Base-by-base conservation (phyloP, 1,140 invertebrate genomes). In the Carcinoscorpius rotundicauda region DNA sequence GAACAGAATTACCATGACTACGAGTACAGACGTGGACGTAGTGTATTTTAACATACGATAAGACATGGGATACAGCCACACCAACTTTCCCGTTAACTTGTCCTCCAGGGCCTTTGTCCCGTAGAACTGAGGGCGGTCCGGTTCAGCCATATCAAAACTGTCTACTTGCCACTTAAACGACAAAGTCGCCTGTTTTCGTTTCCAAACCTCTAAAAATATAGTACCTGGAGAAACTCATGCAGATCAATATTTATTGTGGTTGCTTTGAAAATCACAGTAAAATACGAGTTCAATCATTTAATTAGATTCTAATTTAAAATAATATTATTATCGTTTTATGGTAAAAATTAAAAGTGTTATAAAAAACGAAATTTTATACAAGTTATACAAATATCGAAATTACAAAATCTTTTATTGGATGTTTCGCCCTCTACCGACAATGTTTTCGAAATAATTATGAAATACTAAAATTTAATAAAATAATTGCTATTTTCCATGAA, bases 91-190 rank as follows among this genome's bases (percentile, higher is more conserved):
- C 5, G 73, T 75, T 3, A 76, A 71, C 6, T 74, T 72, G 67
- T 77, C 73, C 49, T 63, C 63, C 69, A 73, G 72, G 1, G 58
- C 60, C 66, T 70, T 73, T 3, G 72, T 75, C 9, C 75, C 75
- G 69, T 70, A 70, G 62, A 77, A 79, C 53, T 76, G 71, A n/a
- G 78, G 78, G 61, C 77, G 69, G 65, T 79, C 77, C 48, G 75
- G 76, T 68, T 80, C 77, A 11, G 73, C 73, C 3, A 69, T 66
- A 66, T 80, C 78, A 74, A 76, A 80, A 58, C 77, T 72, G 10
- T 78, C 72, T 3, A 80, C 78, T 65, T 79, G 74, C 79, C 79
- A 80, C 61, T 78, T 69, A 69, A 76, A 78, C 5, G 79, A 75
- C 51, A 79, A 68, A 3, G 69, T 69, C 10, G 75, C 73, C 58